These are phyloP conservation scores for Platyura marginata DNA, from an alignment of 1,140 invertebrate genomes.

Conservation along the genomic window DNA sequence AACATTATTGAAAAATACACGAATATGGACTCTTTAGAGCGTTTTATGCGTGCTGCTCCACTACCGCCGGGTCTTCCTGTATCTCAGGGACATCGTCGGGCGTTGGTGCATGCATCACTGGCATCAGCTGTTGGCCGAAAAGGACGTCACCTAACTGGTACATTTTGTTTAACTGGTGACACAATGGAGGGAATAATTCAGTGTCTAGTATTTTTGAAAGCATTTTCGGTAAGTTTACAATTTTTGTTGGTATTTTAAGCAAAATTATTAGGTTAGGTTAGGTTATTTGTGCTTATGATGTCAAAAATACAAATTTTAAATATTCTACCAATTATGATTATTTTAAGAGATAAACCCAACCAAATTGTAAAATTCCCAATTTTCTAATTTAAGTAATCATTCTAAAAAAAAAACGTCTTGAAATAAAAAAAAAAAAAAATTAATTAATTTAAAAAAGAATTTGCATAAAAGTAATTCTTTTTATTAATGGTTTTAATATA, in stretches of 20 bases:
- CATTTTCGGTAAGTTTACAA: slow-evolving; percentile 61
- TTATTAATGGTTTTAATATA: too few relatives aligned
- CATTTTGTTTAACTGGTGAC: slow-evolving; percentile 71
- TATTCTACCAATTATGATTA: not conserved
- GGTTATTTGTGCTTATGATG: not conserved
- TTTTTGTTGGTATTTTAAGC: not conserved
- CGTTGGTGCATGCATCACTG: slow-evolving; percentile 53
- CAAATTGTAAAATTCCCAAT: too few relatives aligned
- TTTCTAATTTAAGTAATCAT: too few relatives aligned
- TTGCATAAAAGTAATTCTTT: too few relatives aligned
- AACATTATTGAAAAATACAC: too few relatives aligned
- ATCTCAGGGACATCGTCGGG: slow-evolving; percentile 33
- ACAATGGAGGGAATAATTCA: slow-evolving; percentile 86
- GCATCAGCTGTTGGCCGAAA: slow-evolving; percentile 54
- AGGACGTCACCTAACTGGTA: slow-evolving; percentile 62
- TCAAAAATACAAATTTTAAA: not conserved
- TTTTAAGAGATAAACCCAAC: too few relatives aligned
- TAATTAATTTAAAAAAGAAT: too few relatives aligned
- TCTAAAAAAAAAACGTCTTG: too few relatives aligned
- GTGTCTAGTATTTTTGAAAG: slow-evolving; percentile 78
- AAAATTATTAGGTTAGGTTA: not conserved
- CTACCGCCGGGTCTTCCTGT: slow-evolving; percentile 34
- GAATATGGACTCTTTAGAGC: slow-evolving; percentile 66
- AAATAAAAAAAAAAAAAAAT: too few relatives aligned
- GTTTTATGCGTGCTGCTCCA: slow-evolving; percentile 47